phyloP scores from a whole-genome alignment of 2,113 vertebrate species.

The Trematocara nigrifrons region DNA sequence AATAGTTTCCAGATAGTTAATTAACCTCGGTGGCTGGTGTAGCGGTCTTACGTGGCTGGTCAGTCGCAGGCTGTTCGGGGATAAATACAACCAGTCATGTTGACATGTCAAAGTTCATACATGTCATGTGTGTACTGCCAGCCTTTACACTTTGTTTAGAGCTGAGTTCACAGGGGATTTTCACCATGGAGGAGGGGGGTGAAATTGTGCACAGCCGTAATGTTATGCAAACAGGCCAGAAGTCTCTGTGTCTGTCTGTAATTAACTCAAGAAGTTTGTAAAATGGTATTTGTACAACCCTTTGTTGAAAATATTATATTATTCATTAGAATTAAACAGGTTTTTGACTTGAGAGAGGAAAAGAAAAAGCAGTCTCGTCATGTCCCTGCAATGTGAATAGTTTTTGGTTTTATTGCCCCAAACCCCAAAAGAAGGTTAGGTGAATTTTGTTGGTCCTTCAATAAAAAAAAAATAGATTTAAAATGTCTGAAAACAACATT shows the following conservation, averaged over 20 bases:
- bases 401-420: neutral
- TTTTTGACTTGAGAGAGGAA: neutral
- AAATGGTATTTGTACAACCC: neutral
- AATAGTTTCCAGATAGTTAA: slow-evolving; percentile 73
- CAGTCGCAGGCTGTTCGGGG: slow-evolving; percentile 36
- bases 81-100: slow-evolving; percentile 67
- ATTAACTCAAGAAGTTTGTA: slow-evolving; percentile 29
- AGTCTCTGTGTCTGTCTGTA: neutral
- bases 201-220: neutral
- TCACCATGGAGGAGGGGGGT: slow-evolving; percentile 12
- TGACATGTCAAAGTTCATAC: slow-evolving; percentile 64
- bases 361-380: neutral
- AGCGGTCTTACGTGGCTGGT: slow-evolving; percentile 24
- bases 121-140: slow-evolving; percentile 47
- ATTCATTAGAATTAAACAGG: neutral
- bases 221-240: slow-evolving; percentile 38
- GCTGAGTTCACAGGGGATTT: slow-evolving; percentile 46
- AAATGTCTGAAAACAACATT: neutral
- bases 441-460: neutral
- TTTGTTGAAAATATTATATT: neutral
- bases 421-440: neutral
- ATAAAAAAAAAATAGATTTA: neutral
- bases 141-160: slow-evolving; percentile 58
- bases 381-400: neutral
- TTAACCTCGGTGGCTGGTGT: slow-evolving; percentile 57